Conservation (phyloP, 92 coral and sea anemone species). For the Palythoa caribaeorum region DNA sequence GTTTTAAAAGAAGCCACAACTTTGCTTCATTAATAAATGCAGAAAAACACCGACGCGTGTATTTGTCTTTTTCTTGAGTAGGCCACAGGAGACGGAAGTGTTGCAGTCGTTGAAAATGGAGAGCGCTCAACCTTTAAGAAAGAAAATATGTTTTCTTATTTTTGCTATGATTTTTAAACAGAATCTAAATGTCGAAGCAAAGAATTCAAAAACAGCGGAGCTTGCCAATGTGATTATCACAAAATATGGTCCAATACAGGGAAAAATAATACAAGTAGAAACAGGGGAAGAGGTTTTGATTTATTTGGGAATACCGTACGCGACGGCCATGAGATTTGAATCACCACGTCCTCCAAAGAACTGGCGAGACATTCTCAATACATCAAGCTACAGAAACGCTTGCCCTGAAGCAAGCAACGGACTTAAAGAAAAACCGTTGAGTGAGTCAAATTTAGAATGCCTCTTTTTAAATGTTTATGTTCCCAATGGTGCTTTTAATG, state of each 20-base stretch:
- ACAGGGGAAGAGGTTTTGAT: not conserved
- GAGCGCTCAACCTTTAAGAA: not conserved
- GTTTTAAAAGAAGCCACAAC: not conserved
- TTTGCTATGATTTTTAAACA: not conserved
- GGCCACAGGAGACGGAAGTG: not conserved
- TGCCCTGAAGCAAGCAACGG: not conserved
- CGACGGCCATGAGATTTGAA: slow-evolving; percentile 6
- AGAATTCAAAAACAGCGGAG: not conserved
- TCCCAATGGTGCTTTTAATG: not conserved
- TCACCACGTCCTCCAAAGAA: not conserved
- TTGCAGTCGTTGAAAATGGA: not conserved
- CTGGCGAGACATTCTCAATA: not conserved
- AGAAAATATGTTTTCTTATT: not conserved
- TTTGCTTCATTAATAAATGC: not conserved
- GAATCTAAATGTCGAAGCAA: slow-evolving; percentile 5
- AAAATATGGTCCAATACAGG: not conserved
- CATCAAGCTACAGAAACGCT: not conserved
- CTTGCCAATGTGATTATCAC: not conserved
- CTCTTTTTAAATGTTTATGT: slow-evolving; percentile 3
- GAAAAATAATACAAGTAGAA: not conserved
- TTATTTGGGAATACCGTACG: slow-evolving; percentile 18
- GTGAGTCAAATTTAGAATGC: not conserved
- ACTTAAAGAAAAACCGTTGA: not conserved
- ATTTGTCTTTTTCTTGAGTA: not conserved
- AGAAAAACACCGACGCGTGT: too few relatives aligned